Conservation (phyloP, 2,888 invertebrate genomes). For the Lycophotia porphyrea region DNA sequence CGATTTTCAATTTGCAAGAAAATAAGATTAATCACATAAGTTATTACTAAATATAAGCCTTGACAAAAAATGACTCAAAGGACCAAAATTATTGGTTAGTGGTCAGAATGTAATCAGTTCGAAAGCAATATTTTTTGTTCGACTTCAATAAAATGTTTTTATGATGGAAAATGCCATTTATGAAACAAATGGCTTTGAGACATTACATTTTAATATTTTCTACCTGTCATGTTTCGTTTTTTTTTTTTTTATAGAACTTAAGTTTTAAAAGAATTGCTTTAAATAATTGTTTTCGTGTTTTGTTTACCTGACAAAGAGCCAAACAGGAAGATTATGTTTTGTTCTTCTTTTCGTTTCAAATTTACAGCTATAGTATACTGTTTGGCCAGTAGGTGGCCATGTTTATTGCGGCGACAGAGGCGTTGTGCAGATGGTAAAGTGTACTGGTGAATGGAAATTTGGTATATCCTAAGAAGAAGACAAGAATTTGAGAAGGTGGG, state of each 20-base stretch:
- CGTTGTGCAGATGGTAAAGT: background rate
- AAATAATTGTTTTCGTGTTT: constrained; percentile 4
- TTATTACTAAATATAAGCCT: background rate
- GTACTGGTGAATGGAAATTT: background rate
- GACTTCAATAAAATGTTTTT: constrained; percentile 39
- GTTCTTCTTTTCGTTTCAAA: background rate
- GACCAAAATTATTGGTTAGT: constrained; percentile 9
- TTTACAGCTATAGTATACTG: background rate
- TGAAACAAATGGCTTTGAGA: constrained; percentile 32
- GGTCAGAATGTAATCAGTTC: constrained; percentile 25
- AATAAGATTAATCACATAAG: constrained; percentile 2
- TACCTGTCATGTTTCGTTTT: background rate
- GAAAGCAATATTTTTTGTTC: constrained; percentile 51
- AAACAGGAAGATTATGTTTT: background rate
- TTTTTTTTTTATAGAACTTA: background rate
- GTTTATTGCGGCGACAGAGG: background rate
- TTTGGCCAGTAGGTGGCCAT: background rate
- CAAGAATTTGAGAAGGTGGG: too few species aligned
- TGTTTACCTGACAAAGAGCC: background rate
- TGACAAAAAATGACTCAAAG: background rate
- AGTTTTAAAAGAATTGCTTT: constrained; percentile 21
- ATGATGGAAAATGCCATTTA: constrained; percentile 34
- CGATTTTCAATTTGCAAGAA: background rate
- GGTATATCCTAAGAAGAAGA: too few species aligned
- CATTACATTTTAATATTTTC: constrained; percentile 39